phyloP scores from a whole-genome alignment of 2,888 invertebrate genomes.

The Ornithoptera priamus region DNA sequence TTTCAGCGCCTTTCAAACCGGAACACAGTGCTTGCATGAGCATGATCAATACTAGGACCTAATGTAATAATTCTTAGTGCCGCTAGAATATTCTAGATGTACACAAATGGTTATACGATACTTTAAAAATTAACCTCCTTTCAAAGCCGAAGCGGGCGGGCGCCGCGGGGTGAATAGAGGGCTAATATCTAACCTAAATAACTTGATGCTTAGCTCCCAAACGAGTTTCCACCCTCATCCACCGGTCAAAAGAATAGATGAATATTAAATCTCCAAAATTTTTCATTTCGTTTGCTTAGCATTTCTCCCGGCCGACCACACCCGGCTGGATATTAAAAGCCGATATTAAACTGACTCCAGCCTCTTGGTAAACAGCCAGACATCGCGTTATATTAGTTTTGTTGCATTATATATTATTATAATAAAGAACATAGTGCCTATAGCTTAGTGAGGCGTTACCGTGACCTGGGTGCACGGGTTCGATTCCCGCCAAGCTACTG shows the following conservation, averaged over 20 bases:
- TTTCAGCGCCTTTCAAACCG: no score
- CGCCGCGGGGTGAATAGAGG: not conserved
- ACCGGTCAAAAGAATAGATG: slow-evolving; percentile 24
- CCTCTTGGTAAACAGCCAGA: not conserved
- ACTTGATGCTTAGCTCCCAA: slow-evolving; percentile 17
- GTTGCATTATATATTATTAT: not conserved
- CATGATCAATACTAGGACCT: no score
- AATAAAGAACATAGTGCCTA: not conserved
- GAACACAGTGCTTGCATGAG: no score
- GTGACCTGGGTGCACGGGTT: no score
- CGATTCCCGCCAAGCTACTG: no score
- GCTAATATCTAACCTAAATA: slow-evolving; percentile 8
- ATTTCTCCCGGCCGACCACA: slow-evolving; percentile 4
- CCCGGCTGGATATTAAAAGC: slow-evolving; percentile 19
- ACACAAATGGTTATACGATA: no score
- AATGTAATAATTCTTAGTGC: no score
- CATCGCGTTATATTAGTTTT: not conserved
- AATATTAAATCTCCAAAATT: slow-evolving; percentile 23
- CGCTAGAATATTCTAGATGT: no score
- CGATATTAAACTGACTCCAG: slow-evolving; percentile 7
- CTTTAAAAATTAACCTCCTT: no score
- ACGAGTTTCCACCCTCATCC: slow-evolving; percentile 4
- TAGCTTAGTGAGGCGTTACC: no score
- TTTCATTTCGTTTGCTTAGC: slow-evolving; percentile 22
- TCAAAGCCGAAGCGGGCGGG: no score